These are phyloP conservation scores for Eristalis intricaria DNA, from an alignment of 2,888 invertebrate genomes.

Conservation along the genomic window DNA sequence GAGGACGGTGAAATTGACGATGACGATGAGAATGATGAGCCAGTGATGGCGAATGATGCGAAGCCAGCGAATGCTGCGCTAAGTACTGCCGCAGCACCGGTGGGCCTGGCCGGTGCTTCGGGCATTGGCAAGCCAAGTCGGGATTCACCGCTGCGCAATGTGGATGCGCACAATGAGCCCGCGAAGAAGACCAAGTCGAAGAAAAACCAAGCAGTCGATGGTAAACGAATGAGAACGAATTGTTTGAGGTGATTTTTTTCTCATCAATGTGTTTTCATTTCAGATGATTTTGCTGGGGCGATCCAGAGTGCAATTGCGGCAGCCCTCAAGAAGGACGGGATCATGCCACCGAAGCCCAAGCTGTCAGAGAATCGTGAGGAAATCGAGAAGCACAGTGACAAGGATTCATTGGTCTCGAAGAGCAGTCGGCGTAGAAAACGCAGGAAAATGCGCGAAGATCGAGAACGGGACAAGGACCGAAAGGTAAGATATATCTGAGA, in stretches of 20 bases:
- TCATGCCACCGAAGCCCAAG: constrained; percentile 79
- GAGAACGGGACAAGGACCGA: constrained; percentile 77
- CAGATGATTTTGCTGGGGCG: constrained; percentile 90
- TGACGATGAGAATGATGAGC: constrained; percentile 80
- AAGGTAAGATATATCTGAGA: constrained; percentile 48
- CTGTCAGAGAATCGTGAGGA: constrained; percentile 83
- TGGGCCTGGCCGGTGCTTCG: no score
- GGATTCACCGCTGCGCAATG: neutral
- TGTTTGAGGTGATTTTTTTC: neutral
- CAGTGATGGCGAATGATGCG: constrained; percentile 23
- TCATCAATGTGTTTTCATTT: neutral
- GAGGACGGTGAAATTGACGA: constrained; percentile 94
- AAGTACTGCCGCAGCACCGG: neutral
- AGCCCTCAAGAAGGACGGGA: constrained; percentile 87
- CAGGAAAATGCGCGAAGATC: constrained; percentile 78
- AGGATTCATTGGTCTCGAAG: constrained; percentile 47
- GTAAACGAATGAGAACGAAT: neutral
- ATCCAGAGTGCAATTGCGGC: constrained; percentile 90
- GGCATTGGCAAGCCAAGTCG: constrained; percentile 35
- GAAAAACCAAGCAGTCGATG: constrained; percentile 42
- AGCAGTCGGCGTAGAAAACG: constrained; percentile 79
- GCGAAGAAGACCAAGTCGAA: constrained; percentile 41
- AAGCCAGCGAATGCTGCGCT: constrained; percentile 14
- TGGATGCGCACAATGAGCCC: neutral
- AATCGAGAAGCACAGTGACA: constrained; percentile 83